phyloP scores from a whole-genome alignment of 2,888 invertebrate genomes.

The Rhodophaea formosa region DNA sequence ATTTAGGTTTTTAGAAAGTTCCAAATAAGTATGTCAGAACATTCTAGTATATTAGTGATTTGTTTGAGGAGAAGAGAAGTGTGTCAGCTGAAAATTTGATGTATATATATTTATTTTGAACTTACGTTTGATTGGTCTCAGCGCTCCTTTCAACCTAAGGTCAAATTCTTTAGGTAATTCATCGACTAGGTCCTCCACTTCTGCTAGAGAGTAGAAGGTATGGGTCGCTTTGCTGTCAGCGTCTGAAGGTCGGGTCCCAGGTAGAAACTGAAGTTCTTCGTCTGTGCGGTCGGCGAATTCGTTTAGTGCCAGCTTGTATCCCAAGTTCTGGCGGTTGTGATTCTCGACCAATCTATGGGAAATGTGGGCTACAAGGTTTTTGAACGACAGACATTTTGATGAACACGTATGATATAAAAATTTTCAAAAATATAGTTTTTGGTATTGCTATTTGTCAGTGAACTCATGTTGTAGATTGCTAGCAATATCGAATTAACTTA shows the following conservation, averaged over 20 bases:
- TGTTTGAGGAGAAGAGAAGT: no score
- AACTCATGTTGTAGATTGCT: no score
- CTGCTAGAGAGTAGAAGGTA: slow-evolving; percentile 38
- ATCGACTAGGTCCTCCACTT: slow-evolving; percentile 32
- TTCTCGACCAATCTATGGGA: slow-evolving; percentile 39
- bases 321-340: slow-evolving; percentile 44
- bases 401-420: no score
- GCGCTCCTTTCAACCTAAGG: slow-evolving; percentile 44
- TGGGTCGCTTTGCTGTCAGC: slow-evolving; percentile 26
- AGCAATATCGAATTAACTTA: no score
- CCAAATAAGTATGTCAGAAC: no score
- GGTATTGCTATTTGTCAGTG: no score
- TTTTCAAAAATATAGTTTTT: no score
- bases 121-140: slow-evolving; percentile 47
- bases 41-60: no score
- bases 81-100: no score
- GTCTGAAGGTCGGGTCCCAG: slow-evolving; percentile 31
- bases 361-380: no score
- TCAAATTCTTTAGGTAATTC: slow-evolving; percentile 46
- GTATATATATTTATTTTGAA: not conserved
- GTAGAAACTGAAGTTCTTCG: slow-evolving; percentile 36
- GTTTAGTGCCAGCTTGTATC: slow-evolving; percentile 47
- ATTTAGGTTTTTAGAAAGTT: no score
- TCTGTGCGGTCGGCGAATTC: slow-evolving; percentile 45
- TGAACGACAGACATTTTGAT: no score